Evolutionary conservation across 2,888 invertebrate species (phyloP), one percentile per base, ranked within the genome.

Genomic region (Drosophila birchii): DNA sequence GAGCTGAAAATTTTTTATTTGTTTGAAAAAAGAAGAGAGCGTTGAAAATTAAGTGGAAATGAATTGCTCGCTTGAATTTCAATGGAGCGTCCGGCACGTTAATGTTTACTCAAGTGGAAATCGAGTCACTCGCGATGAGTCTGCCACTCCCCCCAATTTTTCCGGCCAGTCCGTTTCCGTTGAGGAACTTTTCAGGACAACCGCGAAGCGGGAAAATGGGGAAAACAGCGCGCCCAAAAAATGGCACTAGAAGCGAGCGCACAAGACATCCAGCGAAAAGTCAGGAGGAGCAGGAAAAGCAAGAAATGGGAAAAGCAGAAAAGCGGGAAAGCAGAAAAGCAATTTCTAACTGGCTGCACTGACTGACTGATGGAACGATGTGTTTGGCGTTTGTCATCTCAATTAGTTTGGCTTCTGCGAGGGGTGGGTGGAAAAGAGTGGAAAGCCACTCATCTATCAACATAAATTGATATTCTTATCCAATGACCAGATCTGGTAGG

Each of bases 41-140:
- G 86, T 80, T 88, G 84, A 85, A 86, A 90, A 90, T 89, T 88
- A 89, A 89, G 90, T 89, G 90, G 86, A 85, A 88, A 86, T 86
- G 88, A 90, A 90, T 89, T 89, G 89, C 80, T 79, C 89, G 87
- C 90, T 90, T 90, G 86, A 89, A 82, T 90, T 84, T 84, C 86
- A 89, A 90, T 89, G 86, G 79, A 73, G 75, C 84, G 89, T 81
- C 85, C 89, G 89, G 88, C 89, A 89, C 89, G 86, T 87, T 86
- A 85, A 89, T 86, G 79, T 88, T 89, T 88, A 86, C 86, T 89
- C 86, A 85, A 89, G 86, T 88, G 89, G 88, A 87, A 87, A 87
- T 87, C 81, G 78, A 88, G 89, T 88, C 89, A 86, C 84, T 81
- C 74, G 68, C 86, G 58, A 70, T 73, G 73, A 71, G 62, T 60